These are phyloP conservation scores for Stegophylla sp. DNA, from an alignment of 2,888 invertebrate genomes.

Conservation along the genomic window DNA sequence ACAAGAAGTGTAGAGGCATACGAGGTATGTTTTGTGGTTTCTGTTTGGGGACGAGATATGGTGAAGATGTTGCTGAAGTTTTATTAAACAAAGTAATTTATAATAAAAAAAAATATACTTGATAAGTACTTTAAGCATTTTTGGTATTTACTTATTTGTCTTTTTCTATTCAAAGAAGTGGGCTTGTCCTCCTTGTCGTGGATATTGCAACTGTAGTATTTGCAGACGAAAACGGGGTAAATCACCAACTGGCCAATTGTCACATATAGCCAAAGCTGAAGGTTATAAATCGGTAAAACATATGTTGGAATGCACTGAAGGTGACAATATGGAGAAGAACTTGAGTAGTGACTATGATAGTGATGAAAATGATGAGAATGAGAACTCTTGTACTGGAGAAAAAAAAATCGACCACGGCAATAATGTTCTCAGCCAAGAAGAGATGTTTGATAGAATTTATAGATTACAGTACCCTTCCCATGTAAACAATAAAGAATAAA, in stretches of 20 bases:
- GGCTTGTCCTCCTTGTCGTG: conserved; percentile 45
- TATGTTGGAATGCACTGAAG: conserved; percentile 10
- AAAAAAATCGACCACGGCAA: too few relatives aligned
- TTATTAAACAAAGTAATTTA: conserved; percentile 12
- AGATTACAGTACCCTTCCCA: too few relatives aligned
- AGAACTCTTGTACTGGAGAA: too few relatives aligned
- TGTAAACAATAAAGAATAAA: too few relatives aligned
- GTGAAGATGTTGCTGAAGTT: conserved; percentile 41
- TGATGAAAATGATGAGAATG: conserved; percentile 21
- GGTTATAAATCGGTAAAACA: conserved; percentile 44
- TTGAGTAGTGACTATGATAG: background rate
- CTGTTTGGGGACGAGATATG: conserved; percentile 41
- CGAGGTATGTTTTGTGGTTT: conserved; percentile 48
- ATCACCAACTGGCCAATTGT: conserved; percentile 36
- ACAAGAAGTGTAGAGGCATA: conserved; percentile 34
- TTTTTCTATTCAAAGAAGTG: conserved; percentile 40
- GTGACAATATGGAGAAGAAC: background rate
- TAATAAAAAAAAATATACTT: background rate
- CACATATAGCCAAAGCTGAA: background rate
- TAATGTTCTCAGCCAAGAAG: too few relatives aligned
- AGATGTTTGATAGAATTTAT: too few relatives aligned
- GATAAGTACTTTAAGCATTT: background rate
- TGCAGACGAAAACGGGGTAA: conserved; percentile 38
- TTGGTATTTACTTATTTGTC: background rate
- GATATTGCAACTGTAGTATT: conserved; percentile 47